phyloP scores from a whole-genome alignment of 1,140 invertebrate genomes.

The Ceratina calcarata region DNA sequence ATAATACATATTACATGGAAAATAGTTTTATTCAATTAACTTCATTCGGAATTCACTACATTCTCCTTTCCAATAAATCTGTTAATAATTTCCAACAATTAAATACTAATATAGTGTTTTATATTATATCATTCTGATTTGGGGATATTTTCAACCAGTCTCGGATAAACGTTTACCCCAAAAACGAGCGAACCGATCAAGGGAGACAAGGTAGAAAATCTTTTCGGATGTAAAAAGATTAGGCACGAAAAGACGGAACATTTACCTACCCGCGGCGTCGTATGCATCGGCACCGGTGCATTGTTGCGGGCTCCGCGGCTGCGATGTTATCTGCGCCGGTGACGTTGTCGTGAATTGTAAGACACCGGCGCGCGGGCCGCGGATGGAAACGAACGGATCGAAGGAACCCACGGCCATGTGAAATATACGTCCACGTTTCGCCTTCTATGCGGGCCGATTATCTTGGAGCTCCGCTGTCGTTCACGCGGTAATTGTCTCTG shows the following conservation, averaged over 20 bases:
- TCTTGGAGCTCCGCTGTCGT: conserved; percentile 45
- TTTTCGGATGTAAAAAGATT: not conserved
- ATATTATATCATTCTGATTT: too few relatives aligned
- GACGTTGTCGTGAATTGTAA: conserved; percentile 77
- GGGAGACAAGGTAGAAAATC: not conserved
- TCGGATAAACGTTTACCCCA: too few relatives aligned
- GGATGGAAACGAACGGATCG: conserved; percentile 52
- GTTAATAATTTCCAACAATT: too few relatives aligned
- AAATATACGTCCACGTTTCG: conserved; percentile 51
- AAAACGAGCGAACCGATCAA: too few relatives aligned
- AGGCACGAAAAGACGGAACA: not conserved
- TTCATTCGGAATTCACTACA: too few relatives aligned
- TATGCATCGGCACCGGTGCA: not conserved
- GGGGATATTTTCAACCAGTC: too few relatives aligned
- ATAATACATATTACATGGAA: too few relatives aligned
- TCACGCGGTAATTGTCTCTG: conserved; percentile 56
- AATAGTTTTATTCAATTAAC: too few relatives aligned
- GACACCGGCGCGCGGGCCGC: conserved; percentile 33
- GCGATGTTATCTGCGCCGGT: conserved; percentile 53
- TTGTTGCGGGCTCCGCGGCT: conserved; percentile 16
- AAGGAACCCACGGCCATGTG: conserved; percentile 49
- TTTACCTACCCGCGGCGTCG: not conserved
- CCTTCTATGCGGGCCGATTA: conserved; percentile 53
- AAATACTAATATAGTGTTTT: too few relatives aligned
- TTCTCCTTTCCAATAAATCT: too few relatives aligned